Base-by-base conservation (phyloP, 1,140 invertebrate species). In the Eumaeus atala region DNA sequence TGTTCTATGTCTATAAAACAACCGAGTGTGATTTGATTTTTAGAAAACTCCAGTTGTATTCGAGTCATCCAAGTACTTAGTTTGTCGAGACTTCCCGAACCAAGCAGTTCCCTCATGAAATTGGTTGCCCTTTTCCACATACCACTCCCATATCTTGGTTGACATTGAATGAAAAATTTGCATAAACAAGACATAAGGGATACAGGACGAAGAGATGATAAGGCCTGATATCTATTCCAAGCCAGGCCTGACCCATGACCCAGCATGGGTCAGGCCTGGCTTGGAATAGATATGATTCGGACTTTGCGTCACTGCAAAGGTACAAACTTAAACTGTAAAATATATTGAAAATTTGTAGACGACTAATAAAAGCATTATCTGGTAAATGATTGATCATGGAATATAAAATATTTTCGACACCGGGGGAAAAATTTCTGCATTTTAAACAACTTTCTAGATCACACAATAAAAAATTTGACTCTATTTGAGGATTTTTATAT, bases 291-390 rank as follows among this genome's bases (percentile, higher is more conserved):
- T 28, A 28, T 28, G 21, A 28, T 50, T 6, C 60, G 28, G 1
- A 77, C 69, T 12, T 61, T 47, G 59, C 82, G 72, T 72, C 73
- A 84, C 10, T 66, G 58, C 1, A 21, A 33, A 5, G 75, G 81
- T 21, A 66, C 36, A 42, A 53, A 28, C 49, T 38, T 3, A 6
- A 10, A 3, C 12, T 21, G 3, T 58, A 48, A 44, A 64, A 38
- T 37, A 12, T 12, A 38, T 67, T 67, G 44, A 50, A 67, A 44
- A 67, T 1, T n/a, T 34, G 12, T 8, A n/a, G n/a, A n/a, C n/a
- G n/a, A n/a, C n/a, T n/a, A 64, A 4, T 38, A 67, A 48, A 5
- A 55, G 5, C 12, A 12, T n/a, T n/a, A n/a, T n/a, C n/a, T 11
- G 65, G 54, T 18, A 64, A 14, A 28, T 64, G 11, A 34, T 38